Base-by-base conservation (phyloP, 2,888 invertebrate genomes). In the Alsophila aescularia region DNA sequence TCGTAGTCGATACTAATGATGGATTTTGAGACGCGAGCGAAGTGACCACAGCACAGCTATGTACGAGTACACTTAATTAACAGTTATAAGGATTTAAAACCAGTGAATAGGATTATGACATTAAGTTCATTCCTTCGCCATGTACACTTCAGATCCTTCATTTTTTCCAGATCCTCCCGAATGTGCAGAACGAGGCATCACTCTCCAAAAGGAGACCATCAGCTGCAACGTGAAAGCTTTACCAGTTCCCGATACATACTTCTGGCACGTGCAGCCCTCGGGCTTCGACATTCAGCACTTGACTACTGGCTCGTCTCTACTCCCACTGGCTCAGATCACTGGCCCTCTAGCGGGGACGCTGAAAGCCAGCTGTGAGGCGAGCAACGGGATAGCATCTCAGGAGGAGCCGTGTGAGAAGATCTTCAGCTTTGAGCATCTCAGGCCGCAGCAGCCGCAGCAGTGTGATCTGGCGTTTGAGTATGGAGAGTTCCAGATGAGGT, bases 401-500 rank as follows among this genome's bases (percentile, higher is more conserved):
- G 87, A 89, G 24, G 79, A 81, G 4, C 72, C 81, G 0, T 91
- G 91, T 63, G 82, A 83, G 47, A 80, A 72, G 32, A 67, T 67
- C 6, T 79, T 91, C 39, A 85, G 77, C 13, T 79, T 91, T 59
- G 88, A 88, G 51, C 79, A 81, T 39, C 60, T 91, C 47, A 79
- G 91, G 58, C 91, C 91, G 0, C 87, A 75, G 27, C 83, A 81
- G 52, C 90, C 89, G 0, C 81, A 81, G 51, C 86, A 87, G 51
- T 91, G 90, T 50, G 90, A 91, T 59, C 70, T 91, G 32, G 84
- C 86, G 0, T 90, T 78, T 51, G 90, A 91, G 60, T 82, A 81
- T 62, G 82, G 79, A 5, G 90, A 88, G 70, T 90, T 90, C 55
- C 90, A 89, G 66, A 88, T 91, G 80, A 80, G 87, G 57, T 91